Conservation (phyloP, 2,113 vertebrate genomes). For the Sakesphorus luctuosus region DNA sequence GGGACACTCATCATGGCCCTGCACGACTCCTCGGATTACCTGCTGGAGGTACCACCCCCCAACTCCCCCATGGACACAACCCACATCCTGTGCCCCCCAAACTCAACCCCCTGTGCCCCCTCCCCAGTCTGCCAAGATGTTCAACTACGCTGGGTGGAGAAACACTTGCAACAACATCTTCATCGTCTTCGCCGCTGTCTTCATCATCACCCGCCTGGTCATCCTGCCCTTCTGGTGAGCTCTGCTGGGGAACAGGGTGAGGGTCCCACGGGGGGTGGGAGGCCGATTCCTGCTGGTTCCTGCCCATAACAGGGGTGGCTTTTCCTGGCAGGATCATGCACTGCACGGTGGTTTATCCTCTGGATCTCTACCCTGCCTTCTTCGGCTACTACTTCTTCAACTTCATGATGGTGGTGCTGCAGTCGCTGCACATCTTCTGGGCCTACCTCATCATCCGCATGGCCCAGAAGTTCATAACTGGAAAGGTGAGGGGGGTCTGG, state of each 20-base stretch:
- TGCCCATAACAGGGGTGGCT: rapidly evolving
- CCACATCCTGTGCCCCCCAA: rapidly evolving
- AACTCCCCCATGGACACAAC: rapidly evolving
- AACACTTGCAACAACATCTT: constrained; percentile 94
- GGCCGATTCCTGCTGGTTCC: not conserved
- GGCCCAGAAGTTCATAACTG: constrained; percentile 91
- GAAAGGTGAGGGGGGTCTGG: constrained; percentile 72
- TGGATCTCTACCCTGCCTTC: constrained; percentile 88
- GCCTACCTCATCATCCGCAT: constrained; percentile 92
- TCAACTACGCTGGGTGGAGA: constrained; percentile 96
- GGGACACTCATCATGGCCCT: constrained; percentile 94
- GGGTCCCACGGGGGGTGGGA: rapidly evolving
- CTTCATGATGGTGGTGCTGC: constrained; percentile 85
- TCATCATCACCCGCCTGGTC: constrained; percentile 89
- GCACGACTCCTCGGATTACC: constrained; percentile 90
- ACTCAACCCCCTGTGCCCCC: not conserved
- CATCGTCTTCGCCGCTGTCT: constrained; percentile 89
- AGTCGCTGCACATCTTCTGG: constrained; percentile 94
- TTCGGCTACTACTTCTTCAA: constrained; percentile 98
- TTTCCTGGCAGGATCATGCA: constrained; percentile 85
- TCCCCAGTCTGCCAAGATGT: constrained; percentile 93
- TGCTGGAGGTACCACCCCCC: constrained; percentile 83
- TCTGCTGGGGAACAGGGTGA: rapidly evolving
- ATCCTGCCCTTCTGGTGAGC: constrained; percentile 93
- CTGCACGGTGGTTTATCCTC: constrained; percentile 88